Conservation (phyloP, 2,113 vertebrate genomes). For the Petromus typicus region DNA sequence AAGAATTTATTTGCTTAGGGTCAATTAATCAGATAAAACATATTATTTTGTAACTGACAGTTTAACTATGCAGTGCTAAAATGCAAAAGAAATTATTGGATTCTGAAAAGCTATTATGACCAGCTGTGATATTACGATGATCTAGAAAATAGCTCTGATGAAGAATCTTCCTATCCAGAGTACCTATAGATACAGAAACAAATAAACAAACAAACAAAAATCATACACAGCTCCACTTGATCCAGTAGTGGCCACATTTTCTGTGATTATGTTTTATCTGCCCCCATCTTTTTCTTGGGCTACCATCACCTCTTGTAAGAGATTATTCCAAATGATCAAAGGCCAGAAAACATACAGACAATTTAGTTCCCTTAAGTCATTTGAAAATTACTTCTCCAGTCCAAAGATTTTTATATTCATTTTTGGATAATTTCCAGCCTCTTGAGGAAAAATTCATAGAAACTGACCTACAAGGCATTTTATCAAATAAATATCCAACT, state of each 20-base stretch:
- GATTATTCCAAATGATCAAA: constrained; percentile 25
- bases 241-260: neutral
- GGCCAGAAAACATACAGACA: constrained; percentile 5
- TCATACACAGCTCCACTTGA: neutral
- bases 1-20: constrained; percentile 8
- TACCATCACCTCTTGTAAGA: neutral
- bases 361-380: constrained; percentile 20
- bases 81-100: neutral
- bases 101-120: neutral
- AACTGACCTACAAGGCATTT: constrained; percentile 62
- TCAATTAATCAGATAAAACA: constrained; percentile 35
- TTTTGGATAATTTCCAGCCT: constrained; percentile 47
- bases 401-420: constrained; percentile 25
- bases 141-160: constrained; percentile 13
- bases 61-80: constrained; percentile 8
- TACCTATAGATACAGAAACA: neutral
- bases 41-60: constrained; percentile 1
- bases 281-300: neutral
- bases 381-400: constrained; percentile 58
- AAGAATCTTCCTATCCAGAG: neutral
- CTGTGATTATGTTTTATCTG: neutral
- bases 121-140: neutral
- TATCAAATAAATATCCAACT: constrained; percentile 62
- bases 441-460: constrained; percentile 67
- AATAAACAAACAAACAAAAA: neutral